Evolutionary conservation across 2,113 vertebrate species (phyloP).

Genomic region (Alethe diademata): DNA sequence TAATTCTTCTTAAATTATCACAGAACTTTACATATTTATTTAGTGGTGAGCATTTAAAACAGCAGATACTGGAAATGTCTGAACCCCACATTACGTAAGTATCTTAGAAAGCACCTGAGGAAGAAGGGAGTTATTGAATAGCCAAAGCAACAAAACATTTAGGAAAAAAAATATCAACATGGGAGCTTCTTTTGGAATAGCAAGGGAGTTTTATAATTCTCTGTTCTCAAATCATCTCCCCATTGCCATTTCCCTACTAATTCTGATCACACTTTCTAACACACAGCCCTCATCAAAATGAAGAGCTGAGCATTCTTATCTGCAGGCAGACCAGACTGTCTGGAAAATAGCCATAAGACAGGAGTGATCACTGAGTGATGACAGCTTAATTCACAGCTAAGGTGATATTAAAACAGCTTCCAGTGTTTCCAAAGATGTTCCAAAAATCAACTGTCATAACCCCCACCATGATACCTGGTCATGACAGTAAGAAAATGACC

Average conservation of each 20-base stretch:
- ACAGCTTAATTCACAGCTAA: constrained; percentile 47
- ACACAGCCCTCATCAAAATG: neutral
- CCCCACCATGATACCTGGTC: neutral
- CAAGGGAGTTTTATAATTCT: neutral
- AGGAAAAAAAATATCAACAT: neutral
- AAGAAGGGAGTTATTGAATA: neutral
- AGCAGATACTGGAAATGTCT: neutral
- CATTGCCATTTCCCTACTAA: neutral
- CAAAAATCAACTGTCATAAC: constrained; percentile 21
- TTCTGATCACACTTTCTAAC: neutral
- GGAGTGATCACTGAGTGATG: neutral
- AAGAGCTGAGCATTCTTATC: constrained; percentile 4
- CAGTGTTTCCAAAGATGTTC: constrained; percentile 23
- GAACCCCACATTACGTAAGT: neutral
- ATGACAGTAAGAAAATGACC: constrained; percentile 12
- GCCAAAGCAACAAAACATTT: neutral
- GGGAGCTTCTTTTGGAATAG: neutral
- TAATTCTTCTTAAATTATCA: neutral
- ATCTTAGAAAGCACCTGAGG: neutral
- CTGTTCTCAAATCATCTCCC: neutral
- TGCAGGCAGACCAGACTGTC: neutral
- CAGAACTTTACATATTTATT: neutral
- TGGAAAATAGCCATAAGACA: constrained; percentile 21
- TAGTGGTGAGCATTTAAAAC: neutral
- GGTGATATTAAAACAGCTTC: constrained; percentile 21